A percentile compares a stretch with the other conserved stretches of the same genome.
These are phyloP conservation scores for Willisornis vidua DNA, from an alignment of 2,113 vertebrate species.

Conservation along the genomic window DNA sequence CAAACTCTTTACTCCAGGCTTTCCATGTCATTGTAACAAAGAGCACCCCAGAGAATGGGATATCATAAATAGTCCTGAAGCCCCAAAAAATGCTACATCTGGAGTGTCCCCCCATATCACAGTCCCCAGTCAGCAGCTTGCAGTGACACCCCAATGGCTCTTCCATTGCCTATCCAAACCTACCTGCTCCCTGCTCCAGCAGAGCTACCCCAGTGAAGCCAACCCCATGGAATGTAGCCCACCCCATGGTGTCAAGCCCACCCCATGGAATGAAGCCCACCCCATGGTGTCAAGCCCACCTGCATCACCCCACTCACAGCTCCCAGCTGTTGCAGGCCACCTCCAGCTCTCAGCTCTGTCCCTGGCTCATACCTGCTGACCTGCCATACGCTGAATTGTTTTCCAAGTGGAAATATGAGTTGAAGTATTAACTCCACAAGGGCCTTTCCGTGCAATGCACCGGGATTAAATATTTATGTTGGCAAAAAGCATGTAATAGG, in stretches of 20 bases:
- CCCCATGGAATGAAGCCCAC: background rate
- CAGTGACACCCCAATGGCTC: background rate
- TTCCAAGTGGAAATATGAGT: constrained; percentile 53
- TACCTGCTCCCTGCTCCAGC: accelerated
- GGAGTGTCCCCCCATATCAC: accelerated
- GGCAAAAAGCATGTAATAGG: constrained; percentile 53
- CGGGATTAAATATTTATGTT: constrained; percentile 71
- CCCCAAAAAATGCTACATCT: background rate
- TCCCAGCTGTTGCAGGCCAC: background rate
- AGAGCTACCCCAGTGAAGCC: background rate
- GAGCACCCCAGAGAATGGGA: accelerated
- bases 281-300: background rate
- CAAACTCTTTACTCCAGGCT: background rate
- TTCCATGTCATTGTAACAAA: accelerated
- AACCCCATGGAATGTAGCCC: background rate
- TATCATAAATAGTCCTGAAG: background rate
- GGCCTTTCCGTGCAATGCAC: constrained; percentile 22
- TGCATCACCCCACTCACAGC: background rate
- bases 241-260: background rate
- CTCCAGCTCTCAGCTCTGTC: background rate
- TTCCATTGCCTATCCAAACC: background rate
- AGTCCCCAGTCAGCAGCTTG: background rate
- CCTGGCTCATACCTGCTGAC: background rate
- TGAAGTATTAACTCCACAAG: constrained; percentile 39
- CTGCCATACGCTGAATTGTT: background rate